A percentile compares a stretch with the other conserved stretches of the same genome.
Conservation (phyloP, 2,888 invertebrate genomes). For the Glomeris marginata region DNA sequence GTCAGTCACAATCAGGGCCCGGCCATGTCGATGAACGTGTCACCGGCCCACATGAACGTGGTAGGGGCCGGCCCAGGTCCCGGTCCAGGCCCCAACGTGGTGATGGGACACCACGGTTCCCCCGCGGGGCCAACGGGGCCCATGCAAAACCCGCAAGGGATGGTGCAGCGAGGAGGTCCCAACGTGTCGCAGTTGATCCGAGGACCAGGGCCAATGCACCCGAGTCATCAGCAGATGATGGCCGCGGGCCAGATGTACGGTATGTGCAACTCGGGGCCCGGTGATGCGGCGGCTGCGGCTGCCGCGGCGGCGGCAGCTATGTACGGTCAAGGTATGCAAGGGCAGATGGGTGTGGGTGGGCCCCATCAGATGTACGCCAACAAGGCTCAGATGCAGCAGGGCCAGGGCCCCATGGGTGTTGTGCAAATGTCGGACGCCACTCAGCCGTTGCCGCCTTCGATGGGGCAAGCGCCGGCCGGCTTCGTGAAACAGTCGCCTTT, state of each 20-base stretch:
- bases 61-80: conserved; percentile 3
- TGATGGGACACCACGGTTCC: conserved; percentile 15
- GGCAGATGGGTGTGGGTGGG: conserved; percentile 37
- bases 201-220: conserved; percentile 18
- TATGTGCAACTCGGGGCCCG: conserved; percentile 1
- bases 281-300: conserved; percentile 5
- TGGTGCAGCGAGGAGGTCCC: conserved; percentile 16
- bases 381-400: conserved; percentile 7
- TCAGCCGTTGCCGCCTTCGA: conserved; percentile 19
- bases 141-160: too few relatives aligned
- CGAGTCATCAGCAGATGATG: conserved; percentile 15
- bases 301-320: conserved; percentile 16
- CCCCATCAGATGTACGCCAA: conserved; percentile 40
- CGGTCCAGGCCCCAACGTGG: conserved; percentile 19
- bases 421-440: conserved; percentile 15
- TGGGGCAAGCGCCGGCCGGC: conserved; percentile 25
- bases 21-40: conserved; percentile 4
- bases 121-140: conserved; percentile 5
- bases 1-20: conserved; percentile 18
- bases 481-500: conserved; percentile 59
- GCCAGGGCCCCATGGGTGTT: conserved; percentile 15
- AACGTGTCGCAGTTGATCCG: conserved; percentile 11
- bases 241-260: conserved; percentile 13
- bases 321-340: conserved; percentile 24
- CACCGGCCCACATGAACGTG: background rate